Evolutionary conservation across 2,888 invertebrate genomes (phyloP).

Genomic region (Petrolisthes manimaculis): DNA sequence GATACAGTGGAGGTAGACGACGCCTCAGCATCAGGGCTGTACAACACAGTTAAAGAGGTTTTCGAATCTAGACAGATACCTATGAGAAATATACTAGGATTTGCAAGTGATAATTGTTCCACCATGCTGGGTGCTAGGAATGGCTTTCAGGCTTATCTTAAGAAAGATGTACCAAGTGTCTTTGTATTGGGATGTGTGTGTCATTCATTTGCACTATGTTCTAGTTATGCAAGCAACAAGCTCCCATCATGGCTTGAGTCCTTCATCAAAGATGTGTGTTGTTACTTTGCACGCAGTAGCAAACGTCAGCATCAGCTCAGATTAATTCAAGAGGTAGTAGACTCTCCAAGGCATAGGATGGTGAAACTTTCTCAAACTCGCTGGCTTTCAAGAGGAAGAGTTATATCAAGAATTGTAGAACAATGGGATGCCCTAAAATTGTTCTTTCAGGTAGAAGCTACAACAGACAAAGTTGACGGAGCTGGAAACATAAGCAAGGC

Average conservation of each 20-base stretch:
- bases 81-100: constrained; percentile 33
- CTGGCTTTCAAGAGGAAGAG: constrained; percentile 14
- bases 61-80: constrained; percentile 17
- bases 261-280: constrained; percentile 42
- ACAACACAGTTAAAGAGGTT: constrained; percentile 27
- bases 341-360: constrained; percentile 39
- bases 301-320: constrained; percentile 40
- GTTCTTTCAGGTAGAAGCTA: not conserved
- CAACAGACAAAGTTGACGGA: constrained; percentile 7
- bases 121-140: constrained; percentile 46
- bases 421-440: constrained; percentile 16
- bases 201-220: constrained; percentile 56
- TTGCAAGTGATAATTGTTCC: constrained; percentile 48
- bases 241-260: constrained; percentile 44
- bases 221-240: constrained; percentile 40
- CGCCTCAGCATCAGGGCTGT: constrained; percentile 31
- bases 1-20: constrained; percentile 23
- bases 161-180: constrained; percentile 32
- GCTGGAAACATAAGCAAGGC: constrained; percentile 10
- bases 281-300: constrained; percentile 50
- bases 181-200: constrained; percentile 44
- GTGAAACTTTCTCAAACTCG: constrained; percentile 34
- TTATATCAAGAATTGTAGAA: not conserved
- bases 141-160: constrained; percentile 40
- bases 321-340: constrained; percentile 45